Percentiles rank a stretch among this genome's conserved stretches.
Conservation (phyloP, 2,797 vertebrate genomes). For the Pogoniulus pusillus region DNA sequence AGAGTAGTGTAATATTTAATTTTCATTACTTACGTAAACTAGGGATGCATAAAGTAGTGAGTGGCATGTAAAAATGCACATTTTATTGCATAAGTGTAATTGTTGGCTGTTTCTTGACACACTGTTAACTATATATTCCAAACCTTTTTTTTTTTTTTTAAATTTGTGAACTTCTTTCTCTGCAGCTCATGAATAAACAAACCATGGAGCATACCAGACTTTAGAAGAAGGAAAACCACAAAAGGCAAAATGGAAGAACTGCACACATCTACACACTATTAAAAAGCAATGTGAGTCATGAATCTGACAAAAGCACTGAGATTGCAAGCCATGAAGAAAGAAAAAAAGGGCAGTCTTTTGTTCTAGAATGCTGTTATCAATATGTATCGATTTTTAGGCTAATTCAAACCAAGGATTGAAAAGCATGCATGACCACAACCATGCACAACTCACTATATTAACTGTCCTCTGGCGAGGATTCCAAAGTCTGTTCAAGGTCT, state of each 20-base stretch:
- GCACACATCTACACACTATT: background rate
- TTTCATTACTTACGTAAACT: slow-evolving; percentile 29
- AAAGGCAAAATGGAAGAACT: slow-evolving; percentile 5
- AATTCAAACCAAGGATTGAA: background rate
- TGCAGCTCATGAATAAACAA: slow-evolving; percentile 34
- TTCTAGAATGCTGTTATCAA: background rate
- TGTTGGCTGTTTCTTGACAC: slow-evolving; percentile 1
- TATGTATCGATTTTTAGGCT: background rate
- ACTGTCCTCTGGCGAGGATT: background rate
- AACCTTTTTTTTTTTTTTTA: background rate
- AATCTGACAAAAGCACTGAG: background rate
- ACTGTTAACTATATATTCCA: background rate
- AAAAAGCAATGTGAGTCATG: background rate
- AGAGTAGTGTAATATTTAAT: background rate
- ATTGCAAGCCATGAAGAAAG: background rate
- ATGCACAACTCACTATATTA: background rate
- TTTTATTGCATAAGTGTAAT: background rate
- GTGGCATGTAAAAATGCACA: background rate
- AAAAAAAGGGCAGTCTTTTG: background rate
- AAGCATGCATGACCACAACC: background rate
- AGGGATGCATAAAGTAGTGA: background rate
- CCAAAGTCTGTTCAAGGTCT: background rate
- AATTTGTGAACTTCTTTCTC: background rate
- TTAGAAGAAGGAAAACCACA: slow-evolving; percentile 41
- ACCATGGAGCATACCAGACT: background rate